Evolutionary conservation across 2,797 vertebrate genomes (phyloP).

Genomic region (Acestrorhynchus altus): DNA sequence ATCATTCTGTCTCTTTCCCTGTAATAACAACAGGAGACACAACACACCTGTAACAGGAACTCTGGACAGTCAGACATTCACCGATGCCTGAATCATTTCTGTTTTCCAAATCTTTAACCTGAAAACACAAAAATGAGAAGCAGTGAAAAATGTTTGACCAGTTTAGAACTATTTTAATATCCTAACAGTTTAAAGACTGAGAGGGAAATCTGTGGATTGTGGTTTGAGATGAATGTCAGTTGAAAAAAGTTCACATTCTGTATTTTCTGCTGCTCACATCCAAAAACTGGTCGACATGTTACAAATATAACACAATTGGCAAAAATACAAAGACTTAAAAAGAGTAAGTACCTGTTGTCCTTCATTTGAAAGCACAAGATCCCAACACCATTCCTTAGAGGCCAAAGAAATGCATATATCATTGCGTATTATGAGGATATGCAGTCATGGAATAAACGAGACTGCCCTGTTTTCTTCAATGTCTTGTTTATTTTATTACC

Average conservation of each 20-base stretch:
- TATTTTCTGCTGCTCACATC: no score
- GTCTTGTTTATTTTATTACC: not conserved
- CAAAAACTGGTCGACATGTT: not conserved
- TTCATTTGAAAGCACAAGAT: not conserved
- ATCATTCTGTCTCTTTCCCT: not conserved
- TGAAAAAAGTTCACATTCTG: not conserved
- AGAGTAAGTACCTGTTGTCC: not conserved
- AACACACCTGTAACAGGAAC: slow-evolving; percentile 5
- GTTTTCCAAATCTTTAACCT: not conserved
- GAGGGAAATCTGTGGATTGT: slow-evolving; percentile 6
- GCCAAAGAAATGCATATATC: slow-evolving; percentile 4
- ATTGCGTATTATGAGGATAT: not conserved
- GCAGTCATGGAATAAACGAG: not conserved
- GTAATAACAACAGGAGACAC: slow-evolving; percentile 2
- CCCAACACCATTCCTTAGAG: not conserved
- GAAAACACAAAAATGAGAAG: not conserved
- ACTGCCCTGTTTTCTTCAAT: slow-evolving; percentile 2
- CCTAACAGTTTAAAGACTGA: slow-evolving; percentile 5
- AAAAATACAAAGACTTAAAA: slow-evolving; percentile 7
- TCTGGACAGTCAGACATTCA: no score
- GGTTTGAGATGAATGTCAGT: slow-evolving; percentile 4
- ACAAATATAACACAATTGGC: slow-evolving; percentile 1
- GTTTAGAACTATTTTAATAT: slow-evolving; percentile 9
- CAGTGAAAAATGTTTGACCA: not conserved
- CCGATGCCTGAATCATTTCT: slow-evolving; percentile 2